Base-by-base conservation (phyloP, 2,888 invertebrate species). In the Tupiocoris notatus region DNA sequence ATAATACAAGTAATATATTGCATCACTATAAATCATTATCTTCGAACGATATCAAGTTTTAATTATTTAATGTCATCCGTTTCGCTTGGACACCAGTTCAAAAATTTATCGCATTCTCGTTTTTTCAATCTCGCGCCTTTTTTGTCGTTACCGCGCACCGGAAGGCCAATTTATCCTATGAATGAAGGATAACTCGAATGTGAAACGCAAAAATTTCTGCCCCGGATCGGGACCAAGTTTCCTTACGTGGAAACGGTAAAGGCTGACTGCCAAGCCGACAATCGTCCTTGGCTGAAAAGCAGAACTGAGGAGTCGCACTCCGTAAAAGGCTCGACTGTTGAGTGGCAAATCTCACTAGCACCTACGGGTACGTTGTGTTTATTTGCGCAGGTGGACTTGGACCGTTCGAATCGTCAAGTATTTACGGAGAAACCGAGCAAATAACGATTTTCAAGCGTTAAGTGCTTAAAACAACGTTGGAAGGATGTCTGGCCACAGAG, bases 191-290 rank as follows among this genome's bases (percentile, higher is more conserved):
- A n/a, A 65, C 39, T 39, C 39, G 59, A 18, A 54, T 59, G 70
- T 70, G 24, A 70, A 39, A 39, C 39, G 39, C 39, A 39, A 39
- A 39, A 59, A 70, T n/a, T 25, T 70, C 21, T 70, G 70, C 61
- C 70, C 39, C 70, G 58, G 54, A 70, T 70, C 58, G 70, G 54
- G 61, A 59, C 23, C 70, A 70, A 67, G 70, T 70, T 70, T 70
- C 70, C 70, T 59, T 70, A 58, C 23, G 39, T 61, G 70, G 70
- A 70, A 70, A 58, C 24, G 39, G 70, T 25, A 70, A 70, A 70
- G 59, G 59, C 70, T 70, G 70, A 17, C 23, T 57, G 21, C n/a
- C 18, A 22, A 22, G 39, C 39, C 39, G 12, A 12, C 3, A 18
- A 61, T 59, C 24, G 70, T 70, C 70, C 70, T 70, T 70, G 70